Evolutionary conservation across 2,888 invertebrate genomes (phyloP), one percentile per base, ranked within the genome.

Genomic region (Linyphia triangularis): DNA sequence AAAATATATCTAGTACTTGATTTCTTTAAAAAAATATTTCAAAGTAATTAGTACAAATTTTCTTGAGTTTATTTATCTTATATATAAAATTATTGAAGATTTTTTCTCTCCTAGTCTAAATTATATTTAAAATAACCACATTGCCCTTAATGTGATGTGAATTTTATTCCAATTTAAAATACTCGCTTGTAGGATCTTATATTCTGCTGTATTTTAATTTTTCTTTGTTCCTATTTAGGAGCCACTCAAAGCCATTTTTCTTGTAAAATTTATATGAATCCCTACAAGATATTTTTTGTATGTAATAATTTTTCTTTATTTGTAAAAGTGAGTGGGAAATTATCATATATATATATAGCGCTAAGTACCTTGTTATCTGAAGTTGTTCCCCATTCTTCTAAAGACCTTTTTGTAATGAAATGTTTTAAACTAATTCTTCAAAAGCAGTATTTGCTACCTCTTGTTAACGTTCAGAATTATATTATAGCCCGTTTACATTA

Each of bases 401-500:
- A 70, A 82, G 78, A 72, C 63, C 83, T 84, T 89, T 89, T 84
- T 89, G 88, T 89, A 89, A 70, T 84, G 73, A 84, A 89, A 81
- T 79, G 79, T 89, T 84, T 84, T 84, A 84, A 89, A 89, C 67
- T 73, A 83, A 89, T 89, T 89, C 89, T 83, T 88, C 79, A 77
- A 82, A 89, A 79, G 89, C 89, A 89, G 89, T 84, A 79, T 89
- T 84, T 89, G 78, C 89, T 89, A 89, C 89, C 89, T 89, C 89
- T 84, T 89, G 89, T 89, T 89, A 89, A 83, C 72, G 72, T 84
- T 89, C 69, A 89, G 79, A 84, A 89, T 79, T 89, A 89, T 89
- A 89, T 89, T 89, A 89, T 89, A 84, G 84, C 89, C 84, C 84
- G 89, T 89, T 89, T 89, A 89, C 89, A 84, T 89, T 89, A 79